A percentile compares a stretch with the other conserved stretches of the same genome.
phyloP scores from a whole-genome alignment of 2,113 vertebrate species.

The Etheostoma spectabile region DNA sequence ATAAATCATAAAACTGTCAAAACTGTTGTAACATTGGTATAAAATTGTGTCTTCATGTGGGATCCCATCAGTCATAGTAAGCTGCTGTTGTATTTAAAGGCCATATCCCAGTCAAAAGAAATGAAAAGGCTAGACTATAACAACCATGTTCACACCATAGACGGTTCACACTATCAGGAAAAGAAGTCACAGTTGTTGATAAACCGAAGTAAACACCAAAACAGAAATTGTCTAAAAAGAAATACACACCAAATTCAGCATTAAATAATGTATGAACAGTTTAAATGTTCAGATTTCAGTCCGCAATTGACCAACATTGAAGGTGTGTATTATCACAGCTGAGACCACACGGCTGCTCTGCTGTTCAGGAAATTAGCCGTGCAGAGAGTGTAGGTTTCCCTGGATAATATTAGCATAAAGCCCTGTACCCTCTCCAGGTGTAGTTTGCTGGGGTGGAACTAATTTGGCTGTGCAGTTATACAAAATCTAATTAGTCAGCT shows the following conservation, averaged over 20 bases:
- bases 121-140: not conserved
- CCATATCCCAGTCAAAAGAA: not conserved
- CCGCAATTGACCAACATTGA: slow-evolving; percentile 13
- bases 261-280: slow-evolving; percentile 6
- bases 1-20: slow-evolving; percentile 1
- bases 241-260: not conserved
- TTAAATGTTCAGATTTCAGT: slow-evolving; percentile 7
- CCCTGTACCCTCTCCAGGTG: slow-evolving; percentile 55
- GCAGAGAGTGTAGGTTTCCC: slow-evolving; percentile 59
- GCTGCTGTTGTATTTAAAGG: not conserved
- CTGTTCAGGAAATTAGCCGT: slow-evolving; percentile 70
- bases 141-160: not conserved
- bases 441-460: slow-evolving; percentile 57
- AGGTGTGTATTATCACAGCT: slow-evolving; percentile 69
- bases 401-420: slow-evolving; percentile 66
- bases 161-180: not conserved
- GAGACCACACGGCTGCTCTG: slow-evolving; percentile 53
- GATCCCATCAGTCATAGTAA: not conserved
- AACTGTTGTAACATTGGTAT: not conserved
- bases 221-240: not conserved
- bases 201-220: not conserved
- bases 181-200: not conserved
- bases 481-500: slow-evolving; percentile 47
- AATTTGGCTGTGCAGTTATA: slow-evolving; percentile 54
- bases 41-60: not conserved